phyloP scores from a whole-genome alignment of 2,797 vertebrate species.

The Lepus townsendii region DNA sequence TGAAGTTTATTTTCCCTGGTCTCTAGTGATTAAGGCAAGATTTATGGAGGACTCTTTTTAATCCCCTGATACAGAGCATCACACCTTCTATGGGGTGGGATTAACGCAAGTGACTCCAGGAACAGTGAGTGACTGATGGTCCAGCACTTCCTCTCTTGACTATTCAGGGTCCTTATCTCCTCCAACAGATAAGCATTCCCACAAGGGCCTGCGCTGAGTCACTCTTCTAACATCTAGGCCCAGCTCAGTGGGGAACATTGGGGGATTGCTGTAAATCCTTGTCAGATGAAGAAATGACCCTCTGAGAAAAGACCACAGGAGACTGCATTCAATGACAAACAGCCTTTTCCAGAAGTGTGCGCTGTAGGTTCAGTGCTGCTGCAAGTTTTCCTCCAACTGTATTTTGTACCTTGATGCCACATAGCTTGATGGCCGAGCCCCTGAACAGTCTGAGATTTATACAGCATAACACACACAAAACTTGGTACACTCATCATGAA shows the following conservation, averaged over 20 bases:
- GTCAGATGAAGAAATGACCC: slow-evolving; percentile 12
- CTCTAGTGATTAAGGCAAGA: slow-evolving; percentile 13
- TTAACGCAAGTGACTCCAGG: background rate
- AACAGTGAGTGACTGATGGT: background rate
- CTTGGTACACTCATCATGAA: background rate
- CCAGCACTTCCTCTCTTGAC: background rate
- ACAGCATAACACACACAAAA: background rate
- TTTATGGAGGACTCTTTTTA: slow-evolving; percentile 18
- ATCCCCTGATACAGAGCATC: background rate
- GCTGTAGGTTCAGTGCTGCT: background rate
- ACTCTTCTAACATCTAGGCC: background rate
- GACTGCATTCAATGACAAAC: background rate
- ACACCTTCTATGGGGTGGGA: background rate
- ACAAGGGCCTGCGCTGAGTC: background rate
- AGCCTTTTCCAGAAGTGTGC: background rate
- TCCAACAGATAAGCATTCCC: background rate
- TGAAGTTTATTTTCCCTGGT: background rate
- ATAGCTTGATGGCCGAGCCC: background rate
- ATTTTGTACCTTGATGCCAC: background rate
- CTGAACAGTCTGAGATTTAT: background rate
- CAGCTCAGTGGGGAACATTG: background rate
- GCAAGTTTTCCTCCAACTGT: background rate
- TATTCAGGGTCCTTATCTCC: background rate
- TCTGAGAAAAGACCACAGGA: background rate
- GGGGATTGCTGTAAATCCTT: background rate